Evolutionary conservation across 2,113 vertebrate genomes (phyloP).

Genomic region (human): DNA sequence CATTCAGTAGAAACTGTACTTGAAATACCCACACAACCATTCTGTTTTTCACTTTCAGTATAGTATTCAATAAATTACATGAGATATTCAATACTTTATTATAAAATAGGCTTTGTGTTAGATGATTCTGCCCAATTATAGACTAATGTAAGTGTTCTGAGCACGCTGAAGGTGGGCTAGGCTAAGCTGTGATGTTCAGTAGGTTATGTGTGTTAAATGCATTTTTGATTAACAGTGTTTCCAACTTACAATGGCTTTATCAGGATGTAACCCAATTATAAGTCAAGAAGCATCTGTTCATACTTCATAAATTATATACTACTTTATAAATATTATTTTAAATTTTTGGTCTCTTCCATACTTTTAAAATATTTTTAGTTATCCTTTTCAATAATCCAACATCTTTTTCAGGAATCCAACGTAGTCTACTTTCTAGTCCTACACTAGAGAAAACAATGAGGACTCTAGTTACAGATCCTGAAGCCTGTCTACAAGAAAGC

Average conservation of each 20-base stretch:
- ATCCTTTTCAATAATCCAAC: background rate
- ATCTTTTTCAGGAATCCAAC: background rate
- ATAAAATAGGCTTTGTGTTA: background rate
- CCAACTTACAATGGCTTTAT: background rate
- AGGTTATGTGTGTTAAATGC: background rate
- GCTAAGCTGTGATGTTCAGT: background rate
- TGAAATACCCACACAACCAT: background rate
- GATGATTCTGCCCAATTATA: background rate
- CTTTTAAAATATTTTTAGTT: constrained; percentile 1
- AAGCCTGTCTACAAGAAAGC: background rate
- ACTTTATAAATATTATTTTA: background rate
- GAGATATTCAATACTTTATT: background rate
- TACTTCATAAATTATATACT: background rate
- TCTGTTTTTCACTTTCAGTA: background rate
- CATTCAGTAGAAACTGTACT: background rate
- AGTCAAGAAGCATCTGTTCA: background rate
- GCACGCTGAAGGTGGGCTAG: background rate
- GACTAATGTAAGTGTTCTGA: background rate
- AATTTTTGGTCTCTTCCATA: background rate
- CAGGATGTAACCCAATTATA: background rate
- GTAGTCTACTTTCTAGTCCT: background rate
- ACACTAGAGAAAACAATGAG: background rate
- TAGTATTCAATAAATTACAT: background rate
- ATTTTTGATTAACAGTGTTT: background rate
- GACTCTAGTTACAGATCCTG: constrained; percentile 10